Evolutionary conservation across 2,888 invertebrate species (phyloP), one percentile per base, ranked within the genome.

Genomic region (Emesis russula): DNA sequence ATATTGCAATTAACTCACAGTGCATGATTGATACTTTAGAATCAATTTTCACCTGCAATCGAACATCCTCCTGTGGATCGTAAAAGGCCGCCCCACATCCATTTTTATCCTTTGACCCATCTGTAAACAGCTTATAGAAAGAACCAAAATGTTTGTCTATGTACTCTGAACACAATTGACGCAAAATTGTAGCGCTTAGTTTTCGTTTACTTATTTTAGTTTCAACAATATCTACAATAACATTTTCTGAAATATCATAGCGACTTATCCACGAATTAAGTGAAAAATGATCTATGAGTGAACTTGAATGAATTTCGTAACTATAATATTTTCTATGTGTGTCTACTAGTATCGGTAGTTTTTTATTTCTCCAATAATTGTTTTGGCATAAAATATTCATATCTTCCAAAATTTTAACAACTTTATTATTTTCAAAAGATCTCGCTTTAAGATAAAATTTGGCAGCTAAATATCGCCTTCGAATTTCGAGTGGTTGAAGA

Each of bases 331-430:
- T n/a, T 53, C 53, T 3, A n/a, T 38, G 84, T 31, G 3, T 68
- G 33, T 53, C 81, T 86, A n/a, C 15, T 74, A 44, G 3, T 44
- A 9, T 31, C 7, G 7, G 77, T 2, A 13, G 83, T 31, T 66
- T 66, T 66, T 66, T 25, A 18, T 31, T 66, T 3, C 7, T 25
- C 31, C 66, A 66, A 66, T 31, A 31, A 11, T 6, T 9, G 11
- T 31, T 31, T 25, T 66, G 31, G 3, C 66, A 31, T 31, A 7
- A 63, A 25, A 25, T 63, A 18, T 66, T 2, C 18, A 66, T 18
- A 25, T 66, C 66, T 66, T 66, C 31, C 2, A 66, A 31, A 3
- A 66, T 31, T 31, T 0, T 18, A 66, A 66, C 31, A 31, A 31
- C 31, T 9, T 11, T 3, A 11, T 11, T 66, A 66, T 66, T 31